Evolutionary conservation across 2,888 invertebrate species (phyloP).

Genomic region (Anthophora plumipes): DNA sequence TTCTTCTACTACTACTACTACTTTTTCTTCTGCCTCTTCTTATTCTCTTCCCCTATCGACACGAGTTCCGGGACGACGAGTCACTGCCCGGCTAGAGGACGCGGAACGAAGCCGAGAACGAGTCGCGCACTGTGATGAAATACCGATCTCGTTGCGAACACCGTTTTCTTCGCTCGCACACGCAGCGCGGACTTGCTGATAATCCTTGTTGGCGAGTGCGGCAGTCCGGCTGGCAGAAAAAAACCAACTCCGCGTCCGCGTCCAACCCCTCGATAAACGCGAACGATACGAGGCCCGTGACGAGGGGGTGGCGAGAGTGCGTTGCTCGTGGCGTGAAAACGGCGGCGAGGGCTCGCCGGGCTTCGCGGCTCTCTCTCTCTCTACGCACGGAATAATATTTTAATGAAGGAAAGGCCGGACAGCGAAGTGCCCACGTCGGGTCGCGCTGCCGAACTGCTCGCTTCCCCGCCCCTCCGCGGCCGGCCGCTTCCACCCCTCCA

Average conservation of each 20-base stretch:
- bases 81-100: slow-evolving; percentile 23
- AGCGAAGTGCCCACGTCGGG: slow-evolving; percentile 85
- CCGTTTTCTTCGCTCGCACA: slow-evolving; percentile 33
- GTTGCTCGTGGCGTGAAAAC: slow-evolving; percentile 69
- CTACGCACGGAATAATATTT: slow-evolving; percentile 81
- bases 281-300: slow-evolving; percentile 51
- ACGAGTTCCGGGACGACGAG: slow-evolving; percentile 24
- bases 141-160: slow-evolving; percentile 31
- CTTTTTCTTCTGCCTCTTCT: not conserved
- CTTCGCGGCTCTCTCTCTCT: slow-evolving; percentile 72
- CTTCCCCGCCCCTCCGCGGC: slow-evolving; percentile 83
- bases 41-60: not conserved
- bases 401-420: slow-evolving; percentile 84
- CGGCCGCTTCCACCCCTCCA: slow-evolving; percentile 77
- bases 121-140: slow-evolving; percentile 39
- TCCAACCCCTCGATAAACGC: slow-evolving; percentile 53
- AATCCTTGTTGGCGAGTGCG: slow-evolving; percentile 48
- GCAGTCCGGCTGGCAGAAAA: slow-evolving; percentile 45
- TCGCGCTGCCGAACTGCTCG: slow-evolving; percentile 84
- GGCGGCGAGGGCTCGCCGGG: slow-evolving; percentile 71
- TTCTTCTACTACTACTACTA: no score
- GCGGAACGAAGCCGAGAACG: slow-evolving; percentile 14
- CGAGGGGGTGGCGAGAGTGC: slow-evolving; percentile 68
- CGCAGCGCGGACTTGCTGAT: slow-evolving; percentile 34
- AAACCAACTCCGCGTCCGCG: slow-evolving; percentile 43